Evolutionary conservation across 2,888 invertebrate genomes (phyloP), one percentile per base, ranked within the genome.

Genomic region (Drosophila affinis): DNA sequence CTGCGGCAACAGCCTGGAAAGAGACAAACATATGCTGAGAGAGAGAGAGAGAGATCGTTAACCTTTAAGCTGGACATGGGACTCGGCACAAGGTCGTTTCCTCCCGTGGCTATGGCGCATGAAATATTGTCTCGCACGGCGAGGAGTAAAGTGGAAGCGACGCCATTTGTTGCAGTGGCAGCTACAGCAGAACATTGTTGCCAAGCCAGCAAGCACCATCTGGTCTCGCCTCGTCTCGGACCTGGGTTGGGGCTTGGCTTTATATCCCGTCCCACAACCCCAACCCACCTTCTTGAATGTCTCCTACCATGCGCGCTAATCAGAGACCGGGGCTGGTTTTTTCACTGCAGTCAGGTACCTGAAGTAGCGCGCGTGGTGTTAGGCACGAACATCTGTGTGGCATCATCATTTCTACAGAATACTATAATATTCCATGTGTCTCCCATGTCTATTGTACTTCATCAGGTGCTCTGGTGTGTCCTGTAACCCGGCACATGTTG

Each of bases 371-470:
- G 97, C 97, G 97, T 93, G 93, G 96, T 94, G 94, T 81, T 85
- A 82, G 89, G 75, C 81, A 46, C 63, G 72, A 68, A 52, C 60
- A 54, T 48, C 53, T 18, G 32, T 47, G 24, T 55, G 51, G 27
- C 27, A 58, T 32, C 32, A 44, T 65, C 54, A 54, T 34, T 59
- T 46, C 32, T 9, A 44, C 9, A 32, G 21, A 49, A 73, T 56
- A 24, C 49, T 55, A 24, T 48, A 54, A 54, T 21, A 18, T 34
- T 10, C 10, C 29, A 29, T 48, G 46, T 83, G 94, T 95, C 96
- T 96, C 96, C 95, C 96, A 97, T 97, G 97, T 96, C 96, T 96
- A 97, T 97, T 98, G 97, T 98, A 98, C 97, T 98, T 97, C 97
- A 97, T 97, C 97, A 98, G 97, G 97, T 98, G 97, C 97, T 98